Conservation (phyloP, 2,113 vertebrate genomes). For the Edolisoma coerulescens region DNA sequence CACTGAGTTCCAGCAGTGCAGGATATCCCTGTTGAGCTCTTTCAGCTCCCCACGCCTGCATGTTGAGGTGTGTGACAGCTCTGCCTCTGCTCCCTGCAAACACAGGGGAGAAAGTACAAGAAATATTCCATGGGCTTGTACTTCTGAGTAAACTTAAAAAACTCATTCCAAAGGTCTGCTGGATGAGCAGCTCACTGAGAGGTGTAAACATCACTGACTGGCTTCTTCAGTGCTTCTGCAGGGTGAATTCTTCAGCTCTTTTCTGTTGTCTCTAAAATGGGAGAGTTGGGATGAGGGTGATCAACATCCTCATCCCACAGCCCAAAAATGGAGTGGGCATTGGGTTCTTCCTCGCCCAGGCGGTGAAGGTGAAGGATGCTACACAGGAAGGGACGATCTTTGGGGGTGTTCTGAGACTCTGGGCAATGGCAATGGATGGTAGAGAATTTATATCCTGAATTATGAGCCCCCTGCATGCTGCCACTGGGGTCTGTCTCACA, state of each 20-base stretch:
- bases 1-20: neutral
- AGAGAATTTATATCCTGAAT: neutral
- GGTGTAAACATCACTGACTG: neutral
- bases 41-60: accelerated
- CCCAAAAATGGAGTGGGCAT: neutral
- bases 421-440: accelerated
- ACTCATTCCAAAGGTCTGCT: neutral
- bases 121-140: neutral
- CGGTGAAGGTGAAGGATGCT: neutral
- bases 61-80: neutral
- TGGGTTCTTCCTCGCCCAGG: neutral
- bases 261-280: neutral
- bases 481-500: neutral
- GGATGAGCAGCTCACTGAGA: neutral
- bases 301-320: neutral
- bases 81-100: neutral
- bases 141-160: neutral
- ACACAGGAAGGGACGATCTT: neutral
- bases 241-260: neutral
- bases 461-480: neutral
- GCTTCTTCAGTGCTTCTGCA: neutral
- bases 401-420: neutral
- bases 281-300: neutral
- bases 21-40: neutral
- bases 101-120: neutral